phyloP scores from a whole-genome alignment of 2,113 vertebrate species.

The Protomyctophum bolini region DNA sequence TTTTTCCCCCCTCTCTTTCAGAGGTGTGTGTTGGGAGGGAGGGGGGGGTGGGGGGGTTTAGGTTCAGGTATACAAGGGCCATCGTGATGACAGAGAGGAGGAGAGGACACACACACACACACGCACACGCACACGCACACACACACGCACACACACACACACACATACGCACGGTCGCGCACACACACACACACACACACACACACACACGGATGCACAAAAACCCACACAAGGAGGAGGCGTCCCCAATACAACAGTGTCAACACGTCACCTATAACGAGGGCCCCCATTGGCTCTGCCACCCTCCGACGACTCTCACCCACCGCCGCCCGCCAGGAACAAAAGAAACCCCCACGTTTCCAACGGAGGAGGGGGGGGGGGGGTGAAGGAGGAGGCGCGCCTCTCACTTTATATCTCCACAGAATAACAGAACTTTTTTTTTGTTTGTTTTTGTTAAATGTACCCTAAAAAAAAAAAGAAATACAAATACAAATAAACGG shows the following conservation, averaged over 20 bases:
- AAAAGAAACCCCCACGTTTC: constrained; percentile 57
- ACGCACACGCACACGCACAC: too few relatives aligned
- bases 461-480: background rate
- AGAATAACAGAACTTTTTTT: constrained; percentile 55
- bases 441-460: constrained; percentile 56
- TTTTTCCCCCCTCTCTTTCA: constrained; percentile 67
- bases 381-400: constrained; percentile 35
- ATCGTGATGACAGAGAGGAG: constrained; percentile 48
- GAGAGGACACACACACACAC: constrained; percentile 9
- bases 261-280: constrained; percentile 66
- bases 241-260: constrained; percentile 75
- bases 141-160: background rate
- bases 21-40: constrained; percentile 63
- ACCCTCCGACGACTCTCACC: constrained; percentile 47
- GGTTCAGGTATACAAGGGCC: constrained; percentile 30
- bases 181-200: too few relatives aligned
- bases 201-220: constrained; percentile 23
- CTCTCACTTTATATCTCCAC: constrained; percentile 20
- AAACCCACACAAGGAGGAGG: constrained; percentile 53
- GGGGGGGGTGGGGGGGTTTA: background rate
- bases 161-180: constrained; percentile 26
- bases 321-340: constrained; percentile 73
- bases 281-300: constrained; percentile 53
- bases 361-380: constrained; percentile 42
- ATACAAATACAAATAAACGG: background rate